Conservation (phyloP, 2,113 vertebrate genomes). For the Poeciliopsis turrubarensis region DNA sequence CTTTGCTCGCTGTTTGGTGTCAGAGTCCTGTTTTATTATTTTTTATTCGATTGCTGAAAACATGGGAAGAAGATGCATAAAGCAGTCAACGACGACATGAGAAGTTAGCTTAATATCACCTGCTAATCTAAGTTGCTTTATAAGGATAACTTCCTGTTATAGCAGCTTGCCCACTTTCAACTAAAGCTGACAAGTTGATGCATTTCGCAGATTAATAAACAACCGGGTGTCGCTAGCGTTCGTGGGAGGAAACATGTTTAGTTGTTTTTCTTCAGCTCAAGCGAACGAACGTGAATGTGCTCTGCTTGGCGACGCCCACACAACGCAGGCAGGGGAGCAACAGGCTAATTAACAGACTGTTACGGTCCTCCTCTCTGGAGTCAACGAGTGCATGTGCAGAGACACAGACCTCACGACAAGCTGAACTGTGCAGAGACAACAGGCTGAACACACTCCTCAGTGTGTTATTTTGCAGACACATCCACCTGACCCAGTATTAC, state of each 20-base stretch:
- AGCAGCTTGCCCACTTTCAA: background rate
- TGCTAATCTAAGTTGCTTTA: background rate
- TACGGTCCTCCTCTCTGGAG: conserved; percentile 53
- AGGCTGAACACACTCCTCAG: conserved; percentile 21
- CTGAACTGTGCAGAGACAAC: conserved; percentile 32
- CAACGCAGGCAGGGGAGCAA: conserved; percentile 57
- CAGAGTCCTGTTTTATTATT: too few species aligned
- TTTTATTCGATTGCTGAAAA: background rate
- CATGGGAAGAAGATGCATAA: background rate
- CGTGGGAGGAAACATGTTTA: conserved; percentile 54
- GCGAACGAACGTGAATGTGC: conserved; percentile 5
- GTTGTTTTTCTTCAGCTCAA: conserved; percentile 54
- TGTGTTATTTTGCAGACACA: conserved; percentile 27
- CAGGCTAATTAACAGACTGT: conserved; percentile 68
- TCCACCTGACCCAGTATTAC: conserved; percentile 29
- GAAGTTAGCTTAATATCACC: background rate
- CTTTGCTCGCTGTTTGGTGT: too few species aligned
- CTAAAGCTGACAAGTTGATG: background rate
- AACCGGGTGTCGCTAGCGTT: conserved; percentile 32
- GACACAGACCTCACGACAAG: conserved; percentile 39
- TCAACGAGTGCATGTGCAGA: conserved; percentile 5
- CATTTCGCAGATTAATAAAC: conserved; percentile 15
- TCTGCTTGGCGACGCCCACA: conserved; percentile 45
- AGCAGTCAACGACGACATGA: background rate
- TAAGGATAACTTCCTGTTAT: background rate